phyloP scores from a whole-genome alignment of 2,797 vertebrate species.

The Vipera ursinii region DNA sequence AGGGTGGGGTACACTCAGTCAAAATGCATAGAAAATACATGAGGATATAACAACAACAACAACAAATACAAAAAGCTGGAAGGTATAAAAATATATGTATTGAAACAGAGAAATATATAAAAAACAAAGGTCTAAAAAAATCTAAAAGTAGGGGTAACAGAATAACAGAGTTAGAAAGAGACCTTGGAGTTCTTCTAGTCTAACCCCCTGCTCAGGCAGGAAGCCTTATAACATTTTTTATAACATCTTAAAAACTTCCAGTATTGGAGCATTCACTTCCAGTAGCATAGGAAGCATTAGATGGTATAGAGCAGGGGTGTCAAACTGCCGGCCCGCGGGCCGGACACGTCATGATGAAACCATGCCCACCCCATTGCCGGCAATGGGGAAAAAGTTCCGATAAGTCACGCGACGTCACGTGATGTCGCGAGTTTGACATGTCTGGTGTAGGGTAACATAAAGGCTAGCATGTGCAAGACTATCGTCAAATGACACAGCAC shows the following conservation, averaged over 20 bases:
- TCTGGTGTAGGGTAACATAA: not conserved
- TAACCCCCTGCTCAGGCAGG: not conserved
- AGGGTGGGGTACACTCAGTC: not conserved
- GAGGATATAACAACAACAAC: not conserved
- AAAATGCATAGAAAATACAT: not conserved
- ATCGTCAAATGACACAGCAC: not conserved
- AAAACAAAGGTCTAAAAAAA: not conserved
- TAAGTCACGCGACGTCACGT: too few relatives aligned
- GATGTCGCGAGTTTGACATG: too few relatives aligned
- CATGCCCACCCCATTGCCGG: too few relatives aligned
- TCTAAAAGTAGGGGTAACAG: not conserved
- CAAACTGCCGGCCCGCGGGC: too few relatives aligned
- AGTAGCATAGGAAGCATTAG: not conserved
- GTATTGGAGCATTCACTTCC: not conserved
- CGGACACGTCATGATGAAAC: too few relatives aligned
- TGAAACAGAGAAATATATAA: not conserved
- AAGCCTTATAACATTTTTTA: not conserved
- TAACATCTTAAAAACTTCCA: not conserved
- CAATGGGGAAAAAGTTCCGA: too few relatives aligned
- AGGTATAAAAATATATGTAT: not conserved
- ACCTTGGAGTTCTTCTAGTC: not conserved
- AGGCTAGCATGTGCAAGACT: not conserved
- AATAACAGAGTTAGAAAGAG: not conserved
- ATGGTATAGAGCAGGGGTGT: too few relatives aligned
- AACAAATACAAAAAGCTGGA: not conserved